Evolutionary conservation across 1,140 invertebrate species (phyloP).

Genomic region (Ctenoplectra terminalis): DNA sequence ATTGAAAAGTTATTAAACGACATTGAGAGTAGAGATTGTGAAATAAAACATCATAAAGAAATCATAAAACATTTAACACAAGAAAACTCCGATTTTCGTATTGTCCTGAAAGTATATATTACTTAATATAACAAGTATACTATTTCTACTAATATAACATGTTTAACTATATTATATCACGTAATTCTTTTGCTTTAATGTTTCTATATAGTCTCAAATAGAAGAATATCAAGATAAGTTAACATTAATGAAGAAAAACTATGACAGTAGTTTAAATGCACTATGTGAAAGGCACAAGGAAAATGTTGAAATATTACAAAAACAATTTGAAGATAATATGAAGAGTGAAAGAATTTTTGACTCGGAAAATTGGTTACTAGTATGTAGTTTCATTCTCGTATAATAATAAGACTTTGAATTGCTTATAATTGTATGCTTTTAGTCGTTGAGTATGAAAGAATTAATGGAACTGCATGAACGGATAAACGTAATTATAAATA

Average conservation of each 20-base stretch:
- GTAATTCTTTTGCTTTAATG: neutral
- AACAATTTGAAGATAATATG: constrained; percentile 56
- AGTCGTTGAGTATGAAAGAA: constrained; percentile 65
- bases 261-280: constrained; percentile 57
- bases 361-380: constrained; percentile 58
- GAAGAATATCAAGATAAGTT: constrained; percentile 61
- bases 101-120: constrained; percentile 40
- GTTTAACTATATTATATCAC: neutral
- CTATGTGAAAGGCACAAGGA: constrained; percentile 50
- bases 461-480: constrained; percentile 49
- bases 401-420: neutral
- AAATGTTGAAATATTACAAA: constrained; percentile 54
- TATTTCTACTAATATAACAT: neutral
- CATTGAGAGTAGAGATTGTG: constrained; percentile 49
- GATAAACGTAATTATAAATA: constrained; percentile 32
- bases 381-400: constrained; percentile 15
- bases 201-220: constrained; percentile 20
- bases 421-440: constrained; percentile 29
- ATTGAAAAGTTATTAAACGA: constrained; percentile 46
- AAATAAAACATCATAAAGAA: constrained; percentile 60
- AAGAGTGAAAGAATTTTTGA: constrained; percentile 54
- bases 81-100: constrained; percentile 48
- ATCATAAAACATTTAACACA: constrained; percentile 42
- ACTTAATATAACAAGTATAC: neutral
- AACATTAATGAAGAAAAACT: constrained; percentile 56